Percentiles rank a stretch among this genome's conserved stretches.
These are phyloP conservation scores for Tetraneura akinire DNA, from an alignment of 1,140 invertebrate genomes.

Conservation along the genomic window DNA sequence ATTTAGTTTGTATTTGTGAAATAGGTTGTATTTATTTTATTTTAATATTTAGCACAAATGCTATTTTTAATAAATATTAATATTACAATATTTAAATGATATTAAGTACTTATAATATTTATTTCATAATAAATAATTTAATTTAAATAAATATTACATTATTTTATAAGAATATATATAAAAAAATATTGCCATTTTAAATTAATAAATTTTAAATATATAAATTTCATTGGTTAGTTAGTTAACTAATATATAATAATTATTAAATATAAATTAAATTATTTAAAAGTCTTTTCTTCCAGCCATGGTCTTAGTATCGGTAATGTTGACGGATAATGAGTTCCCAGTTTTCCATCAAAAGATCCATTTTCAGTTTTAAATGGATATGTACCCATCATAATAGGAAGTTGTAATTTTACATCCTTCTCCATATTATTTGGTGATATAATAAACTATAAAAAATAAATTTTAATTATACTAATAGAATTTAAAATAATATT, in stretches of 20 bases:
- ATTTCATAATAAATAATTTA: too few species aligned
- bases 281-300: constrained; percentile 66
- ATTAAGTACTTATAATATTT: too few species aligned
- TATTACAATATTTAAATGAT: too few species aligned
- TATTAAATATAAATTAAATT: constrained; percentile 2
- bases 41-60: too few species aligned
- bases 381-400: constrained; percentile 91
- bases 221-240: constrained; percentile 9
- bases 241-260: constrained; percentile 1
- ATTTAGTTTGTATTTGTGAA: too few species aligned
- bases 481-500: too few species aligned
- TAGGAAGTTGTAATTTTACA: constrained; percentile 88
- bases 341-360: constrained; percentile 67
- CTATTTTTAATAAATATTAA: too few species aligned
- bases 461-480: constrained; percentile 32
- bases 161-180: background rate
- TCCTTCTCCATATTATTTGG: constrained; percentile 90
- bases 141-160: background rate
- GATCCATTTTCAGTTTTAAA: constrained; percentile 68
- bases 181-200: too few species aligned
- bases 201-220: constrained; percentile 10
- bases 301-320: constrained; percentile 91
- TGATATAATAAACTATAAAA: constrained; percentile 81
- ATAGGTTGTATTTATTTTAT: too few species aligned
- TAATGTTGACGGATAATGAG: constrained; percentile 87